phyloP scores from a whole-genome alignment of 2,888 invertebrate genomes.

The Serripes groenlandicus region DNA sequence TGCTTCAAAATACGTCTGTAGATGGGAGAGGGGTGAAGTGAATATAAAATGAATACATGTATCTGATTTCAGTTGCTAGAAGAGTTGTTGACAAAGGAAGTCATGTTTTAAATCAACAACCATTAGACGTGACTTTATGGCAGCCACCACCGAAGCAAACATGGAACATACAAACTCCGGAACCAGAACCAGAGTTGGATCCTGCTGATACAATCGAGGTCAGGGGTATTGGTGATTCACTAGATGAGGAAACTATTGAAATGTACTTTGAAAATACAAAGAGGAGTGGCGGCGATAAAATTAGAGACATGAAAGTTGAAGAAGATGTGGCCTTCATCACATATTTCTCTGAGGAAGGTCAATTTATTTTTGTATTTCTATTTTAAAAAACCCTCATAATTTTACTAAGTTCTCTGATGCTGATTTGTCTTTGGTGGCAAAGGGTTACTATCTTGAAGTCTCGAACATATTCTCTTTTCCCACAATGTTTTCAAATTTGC shows the following conservation, averaged over 20 bases:
- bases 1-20: no score
- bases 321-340: slow-evolving; percentile 35
- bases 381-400: no score
- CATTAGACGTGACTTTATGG: slow-evolving; percentile 19
- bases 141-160: slow-evolving; percentile 15
- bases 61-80: slow-evolving; percentile 33
- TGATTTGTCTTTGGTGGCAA: no score
- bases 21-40: no score
- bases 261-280: slow-evolving; percentile 61
- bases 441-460: no score
- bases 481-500: no score
- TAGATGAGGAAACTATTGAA: slow-evolving; percentile 29
- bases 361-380: no score
- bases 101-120: slow-evolving; percentile 22
- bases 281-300: slow-evolving; percentile 52
- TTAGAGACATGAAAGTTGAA: slow-evolving; percentile 20
- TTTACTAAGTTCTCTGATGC: no score
- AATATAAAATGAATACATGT: no score
- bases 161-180: background rate
- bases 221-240: background rate
- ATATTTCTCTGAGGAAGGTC: slow-evolving; percentile 54
- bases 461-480: no score
- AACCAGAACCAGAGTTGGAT: background rate
- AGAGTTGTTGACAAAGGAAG: slow-evolving; percentile 29
- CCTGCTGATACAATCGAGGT: slow-evolving; percentile 5